Percentiles rank a stretch among this genome's conserved stretches.
Conservation (phyloP, 2,797 vertebrate species). For the Babyrousa celebensis region DNA sequence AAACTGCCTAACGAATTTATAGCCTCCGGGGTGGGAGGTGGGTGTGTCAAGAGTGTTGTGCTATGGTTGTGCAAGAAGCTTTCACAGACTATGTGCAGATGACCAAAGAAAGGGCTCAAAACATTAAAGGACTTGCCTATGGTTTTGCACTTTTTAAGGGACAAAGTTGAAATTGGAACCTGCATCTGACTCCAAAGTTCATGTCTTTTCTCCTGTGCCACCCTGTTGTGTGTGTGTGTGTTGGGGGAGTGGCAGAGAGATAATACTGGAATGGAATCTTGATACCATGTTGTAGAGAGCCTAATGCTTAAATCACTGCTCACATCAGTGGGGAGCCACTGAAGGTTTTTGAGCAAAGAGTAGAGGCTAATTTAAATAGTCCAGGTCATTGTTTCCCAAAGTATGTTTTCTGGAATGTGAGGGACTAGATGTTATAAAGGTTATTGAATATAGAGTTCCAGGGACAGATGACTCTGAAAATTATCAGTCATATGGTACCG, state of each 20-base stretch:
- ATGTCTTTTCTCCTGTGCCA: not conserved
- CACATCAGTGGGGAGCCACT: not conserved
- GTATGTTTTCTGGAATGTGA: not conserved
- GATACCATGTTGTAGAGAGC: not conserved
- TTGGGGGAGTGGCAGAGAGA: not conserved
- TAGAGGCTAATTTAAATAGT: not conserved
- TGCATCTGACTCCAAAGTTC: conserved; percentile 40
- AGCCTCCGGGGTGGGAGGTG: not conserved
- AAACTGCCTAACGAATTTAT: not conserved
- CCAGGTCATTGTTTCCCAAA: not conserved
- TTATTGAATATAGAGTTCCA: not conserved
- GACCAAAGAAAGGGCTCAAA: not conserved
- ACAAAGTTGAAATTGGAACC: conserved; percentile 27
- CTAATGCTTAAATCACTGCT: not conserved
- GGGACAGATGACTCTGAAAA: not conserved
- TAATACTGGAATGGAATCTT: not conserved
- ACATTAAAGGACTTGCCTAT: not conserved
- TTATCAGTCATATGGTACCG: not conserved
- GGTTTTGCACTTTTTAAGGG: not conserved
- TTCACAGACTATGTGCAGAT: not conserved
- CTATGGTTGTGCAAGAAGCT: not conserved
- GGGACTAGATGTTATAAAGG: not conserved
- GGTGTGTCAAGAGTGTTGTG: not conserved
- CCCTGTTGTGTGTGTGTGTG: accelerated
- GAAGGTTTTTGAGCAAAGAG: not conserved